Base-by-base conservation (phyloP, 2,888 invertebrate species). In the Nipponacmea schrenckii region DNA sequence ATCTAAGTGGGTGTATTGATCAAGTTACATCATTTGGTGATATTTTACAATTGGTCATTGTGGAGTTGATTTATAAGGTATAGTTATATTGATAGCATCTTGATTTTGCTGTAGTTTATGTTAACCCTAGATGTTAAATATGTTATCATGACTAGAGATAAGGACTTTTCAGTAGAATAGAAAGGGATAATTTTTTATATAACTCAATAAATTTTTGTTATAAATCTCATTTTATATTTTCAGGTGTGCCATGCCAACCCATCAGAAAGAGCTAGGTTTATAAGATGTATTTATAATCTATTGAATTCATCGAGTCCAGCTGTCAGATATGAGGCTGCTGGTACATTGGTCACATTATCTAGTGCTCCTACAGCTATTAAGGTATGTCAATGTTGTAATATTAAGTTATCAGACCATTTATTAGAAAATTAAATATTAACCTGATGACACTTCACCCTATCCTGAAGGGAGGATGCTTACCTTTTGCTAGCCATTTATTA, bases 51-150 rank as follows among this genome's bases (percentile, higher is more conserved):
- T 91, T 99, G 74, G 98, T 99, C 17, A 99, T 99, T 84, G 99
- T 99, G 0, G 99, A 99, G 89, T 92, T 99, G 4, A 99, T 99
- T 85, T 99, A 99, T 88, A 99, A 99, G 93, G 97, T 94, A 81
- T 10, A 8, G 14, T 17, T 64, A 17, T 12, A 20, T 50, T 24
- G 5, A 26, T 64, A 5, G 8, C 5, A 26, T 17, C 8, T n/a
- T 3, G 50, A 24, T 14, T 20, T 17, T 64, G 64, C 26, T 17
- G n/a, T 56, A 3, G 17, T 56, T 20, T 56, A 20, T 56, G 17
- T 17, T 20, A 48, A 15, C 14, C 17, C 20, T 56, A 4, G 4
- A 20, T 20, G 56, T 56, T 3, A 31, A 20, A n/a, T 24, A 14
- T 17, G 8, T 14, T 20, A n/a, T 20, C 27, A 17, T 10, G 20